A percentile compares a stretch with the other conserved stretches of the same genome.
Evolutionary conservation across 2,797 vertebrate genomes (phyloP).

Genomic region (Alouatta caraya): DNA sequence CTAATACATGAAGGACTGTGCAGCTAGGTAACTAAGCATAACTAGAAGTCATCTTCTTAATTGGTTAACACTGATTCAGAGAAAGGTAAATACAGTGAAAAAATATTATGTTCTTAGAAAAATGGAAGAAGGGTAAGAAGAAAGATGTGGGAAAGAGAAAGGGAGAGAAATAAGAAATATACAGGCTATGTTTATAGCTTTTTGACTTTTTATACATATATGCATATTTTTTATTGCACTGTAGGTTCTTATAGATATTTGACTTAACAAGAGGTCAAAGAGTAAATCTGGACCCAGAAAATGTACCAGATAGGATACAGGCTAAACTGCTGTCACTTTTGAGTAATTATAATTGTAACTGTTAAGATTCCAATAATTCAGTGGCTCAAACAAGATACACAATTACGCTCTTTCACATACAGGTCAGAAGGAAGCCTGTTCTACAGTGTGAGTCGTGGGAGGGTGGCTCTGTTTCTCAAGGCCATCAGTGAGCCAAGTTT

Average conservation of each 20-base stretch:
- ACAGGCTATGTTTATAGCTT: not conserved
- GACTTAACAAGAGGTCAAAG: not conserved
- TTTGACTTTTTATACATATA: not conserved
- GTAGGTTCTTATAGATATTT: not conserved
- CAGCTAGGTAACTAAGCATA: not conserved
- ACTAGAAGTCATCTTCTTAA: not conserved
- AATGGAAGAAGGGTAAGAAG: not conserved
- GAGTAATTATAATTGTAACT: too few relatives aligned
- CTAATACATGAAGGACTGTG: not conserved
- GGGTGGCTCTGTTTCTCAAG: not conserved
- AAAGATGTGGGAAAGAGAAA: not conserved
- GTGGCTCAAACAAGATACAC: not conserved
- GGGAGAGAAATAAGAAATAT: not conserved
- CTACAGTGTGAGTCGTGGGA: not conserved
- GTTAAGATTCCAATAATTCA: not conserved
- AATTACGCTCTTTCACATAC: not conserved
- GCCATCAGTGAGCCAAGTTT: not conserved
- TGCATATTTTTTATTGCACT: too few relatives aligned
- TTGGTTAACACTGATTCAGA: not conserved
- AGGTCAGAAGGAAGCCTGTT: not conserved
- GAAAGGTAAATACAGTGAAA: not conserved
- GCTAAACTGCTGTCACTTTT: not conserved
- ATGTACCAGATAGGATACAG: not conserved
- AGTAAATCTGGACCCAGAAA: not conserved
- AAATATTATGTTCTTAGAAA: not conserved